Conservation (phyloP, 2,888 invertebrate genomes). For the Myopa tessellatipennis region DNA sequence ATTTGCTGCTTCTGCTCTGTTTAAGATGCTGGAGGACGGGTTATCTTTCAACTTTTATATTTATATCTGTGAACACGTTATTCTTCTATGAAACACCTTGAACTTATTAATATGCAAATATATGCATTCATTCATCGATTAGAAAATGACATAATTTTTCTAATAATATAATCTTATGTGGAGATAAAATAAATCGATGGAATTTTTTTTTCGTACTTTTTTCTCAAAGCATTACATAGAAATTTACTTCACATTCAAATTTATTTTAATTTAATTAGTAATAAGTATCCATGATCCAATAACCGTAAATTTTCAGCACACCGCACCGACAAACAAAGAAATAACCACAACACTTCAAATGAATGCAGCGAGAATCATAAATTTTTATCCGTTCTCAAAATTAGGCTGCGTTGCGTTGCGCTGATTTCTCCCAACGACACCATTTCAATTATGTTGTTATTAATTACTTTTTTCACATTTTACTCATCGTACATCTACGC, state of each 20-base stretch:
- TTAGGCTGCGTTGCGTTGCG: background rate
- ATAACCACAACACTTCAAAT: background rate
- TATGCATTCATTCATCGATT: background rate
- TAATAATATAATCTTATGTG: background rate
- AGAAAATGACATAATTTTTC: no score
- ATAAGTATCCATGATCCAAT: no score
- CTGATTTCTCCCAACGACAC: constrained; percentile 1
- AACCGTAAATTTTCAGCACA: no score
- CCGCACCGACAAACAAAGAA: no score
- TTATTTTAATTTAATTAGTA: no score
- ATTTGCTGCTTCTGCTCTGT: no score
- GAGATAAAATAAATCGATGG: background rate
- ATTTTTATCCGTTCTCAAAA: constrained; percentile 3
- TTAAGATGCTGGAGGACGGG: no score
- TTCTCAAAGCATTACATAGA: background rate
- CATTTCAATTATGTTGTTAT: constrained; percentile 20
- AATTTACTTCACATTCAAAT: background rate
- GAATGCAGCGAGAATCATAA: background rate
- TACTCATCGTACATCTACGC: background rate
- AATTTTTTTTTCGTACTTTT: background rate
- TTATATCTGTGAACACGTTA: background rate
- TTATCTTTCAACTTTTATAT: background rate
- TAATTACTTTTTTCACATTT: background rate
- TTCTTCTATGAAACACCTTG: no score
- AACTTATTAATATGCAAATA: background rate